Conservation (phyloP, 2,888 invertebrate species). For the Rotaria macrura region DNA sequence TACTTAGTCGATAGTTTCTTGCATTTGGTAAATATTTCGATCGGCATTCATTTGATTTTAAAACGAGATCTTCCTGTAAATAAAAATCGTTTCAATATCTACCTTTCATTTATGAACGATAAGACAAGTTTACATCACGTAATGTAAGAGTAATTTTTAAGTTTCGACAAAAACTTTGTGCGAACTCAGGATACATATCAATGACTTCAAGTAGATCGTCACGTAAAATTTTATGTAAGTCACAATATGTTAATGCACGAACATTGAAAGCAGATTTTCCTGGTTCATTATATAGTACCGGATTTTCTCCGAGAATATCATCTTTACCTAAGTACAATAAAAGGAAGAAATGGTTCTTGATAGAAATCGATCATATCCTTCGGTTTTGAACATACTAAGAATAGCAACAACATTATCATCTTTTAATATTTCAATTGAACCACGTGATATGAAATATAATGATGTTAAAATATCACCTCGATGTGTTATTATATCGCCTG, state of each 20-base stretch:
- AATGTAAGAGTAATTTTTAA: constrained; percentile 30
- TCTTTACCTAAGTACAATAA: constrained; percentile 52
- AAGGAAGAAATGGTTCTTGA: too few species aligned
- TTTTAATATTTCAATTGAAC: constrained; percentile 45
- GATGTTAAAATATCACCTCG: constrained; percentile 88
- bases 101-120: neutral
- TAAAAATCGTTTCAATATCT: neutral
- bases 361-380: too few species aligned
- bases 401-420: constrained; percentile 31
- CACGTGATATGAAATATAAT: constrained; percentile 87
- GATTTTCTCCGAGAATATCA: constrained; percentile 34
- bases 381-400: neutral
- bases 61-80: neutral
- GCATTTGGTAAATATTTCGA: neutral
- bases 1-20: neutral
- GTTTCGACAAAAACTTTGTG: constrained; percentile 29
- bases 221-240: constrained; percentile 30
- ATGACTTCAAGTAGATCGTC: constrained; percentile 33
- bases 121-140: constrained; percentile 24
- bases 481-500: constrained; percentile 81
- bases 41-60: constrained; percentile 7
- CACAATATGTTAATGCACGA: constrained; percentile 34
- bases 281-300: constrained; percentile 24
- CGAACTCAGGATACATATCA: constrained; percentile 34
- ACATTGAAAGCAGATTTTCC: constrained; percentile 32